Evolutionary conservation across 2,797 vertebrate species (phyloP), one percentile per base, ranked within the genome.

Genomic region (Pangasius sanitwongsei): DNA sequence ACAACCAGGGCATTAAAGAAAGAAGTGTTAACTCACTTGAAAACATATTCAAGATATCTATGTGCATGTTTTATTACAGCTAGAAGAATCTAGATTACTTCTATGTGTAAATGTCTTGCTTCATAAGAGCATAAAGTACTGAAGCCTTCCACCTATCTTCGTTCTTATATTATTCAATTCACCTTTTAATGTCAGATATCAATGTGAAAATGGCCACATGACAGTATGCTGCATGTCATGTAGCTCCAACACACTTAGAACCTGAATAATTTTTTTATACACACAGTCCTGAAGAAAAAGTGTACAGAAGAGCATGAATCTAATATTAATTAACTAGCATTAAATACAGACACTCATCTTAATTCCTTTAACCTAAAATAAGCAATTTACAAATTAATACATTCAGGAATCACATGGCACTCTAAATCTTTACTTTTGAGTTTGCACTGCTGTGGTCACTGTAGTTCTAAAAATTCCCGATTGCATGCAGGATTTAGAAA

Each of bases 341-440:
- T 95, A 94, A 93, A 95, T 91, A 94, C 91, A 87, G 93, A 93
- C 93, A 94, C 92, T 91, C 91, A 85, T 67, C 25, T 85, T 87
- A 90, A 57, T 65, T 89, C 89, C 93, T 93, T 93, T 94, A 25
- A 95, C 92, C 93, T 93, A 93, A 93, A 94, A 93, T 94, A 94
- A 93, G 94, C 93, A 94, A 95, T 95, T 95, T 95, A 92, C 94
- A 93, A 93, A 93, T 88, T 94, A 95, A 96, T 96, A 94, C 95
- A 92, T 95, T 94, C 92, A 92, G 90, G 50, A 85, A 95, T 96
- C 94, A 94, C 94, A 93, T 94, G 92, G 93, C 93, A 94, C 94
- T 93, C 92, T 91, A 95, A 95, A 94, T 94, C 95, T 95, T 96
- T 96, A 96, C 91, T 93, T 91, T 90, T 94, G 94, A 96, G 93